phyloP scores from a whole-genome alignment of 2,888 invertebrate genomes.

The Microplitis deprimator region DNA sequence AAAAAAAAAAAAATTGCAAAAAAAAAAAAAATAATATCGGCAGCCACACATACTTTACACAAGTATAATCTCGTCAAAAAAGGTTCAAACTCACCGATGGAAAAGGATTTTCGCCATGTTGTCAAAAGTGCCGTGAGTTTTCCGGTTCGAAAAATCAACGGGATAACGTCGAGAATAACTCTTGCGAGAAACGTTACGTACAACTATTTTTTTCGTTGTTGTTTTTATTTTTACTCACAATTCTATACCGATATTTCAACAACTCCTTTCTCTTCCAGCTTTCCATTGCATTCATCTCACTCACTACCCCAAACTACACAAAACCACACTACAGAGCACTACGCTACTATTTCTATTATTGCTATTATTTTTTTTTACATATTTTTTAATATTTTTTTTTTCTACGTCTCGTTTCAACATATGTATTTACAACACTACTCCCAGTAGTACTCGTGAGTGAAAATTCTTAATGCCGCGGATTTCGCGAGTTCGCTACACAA shows the following conservation, averaged over 20 bases:
- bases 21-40: slow-evolving; percentile 8
- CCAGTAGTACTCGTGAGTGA: slow-evolving; percentile 16
- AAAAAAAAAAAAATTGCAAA: slow-evolving; percentile 25
- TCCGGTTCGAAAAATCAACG: slow-evolving; percentile 42
- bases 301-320: neutral
- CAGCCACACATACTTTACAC: slow-evolving; percentile 7
- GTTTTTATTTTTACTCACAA: slow-evolving; percentile 14
- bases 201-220: slow-evolving; percentile 25
- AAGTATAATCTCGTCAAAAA: slow-evolving; percentile 14
- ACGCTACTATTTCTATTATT: neutral
- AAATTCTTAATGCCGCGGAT: slow-evolving; percentile 39
- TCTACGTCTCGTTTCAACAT: neutral
- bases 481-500: slow-evolving; percentile 30
- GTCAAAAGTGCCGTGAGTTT: slow-evolving; percentile 29
- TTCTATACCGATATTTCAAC: neutral
- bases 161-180: slow-evolving; percentile 34
- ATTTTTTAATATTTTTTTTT: slow-evolving; percentile 11
- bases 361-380: slow-evolving; percentile 24
- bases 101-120: slow-evolving; percentile 18
- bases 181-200: slow-evolving; percentile 36
- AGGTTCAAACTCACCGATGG: slow-evolving; percentile 7
- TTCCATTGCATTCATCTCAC: neutral
- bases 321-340: neutral
- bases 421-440: slow-evolving; percentile 19
- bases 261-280: neutral